Base-by-base conservation (phyloP, 2,888 invertebrate genomes). In the Dryomyza anilis region DNA sequence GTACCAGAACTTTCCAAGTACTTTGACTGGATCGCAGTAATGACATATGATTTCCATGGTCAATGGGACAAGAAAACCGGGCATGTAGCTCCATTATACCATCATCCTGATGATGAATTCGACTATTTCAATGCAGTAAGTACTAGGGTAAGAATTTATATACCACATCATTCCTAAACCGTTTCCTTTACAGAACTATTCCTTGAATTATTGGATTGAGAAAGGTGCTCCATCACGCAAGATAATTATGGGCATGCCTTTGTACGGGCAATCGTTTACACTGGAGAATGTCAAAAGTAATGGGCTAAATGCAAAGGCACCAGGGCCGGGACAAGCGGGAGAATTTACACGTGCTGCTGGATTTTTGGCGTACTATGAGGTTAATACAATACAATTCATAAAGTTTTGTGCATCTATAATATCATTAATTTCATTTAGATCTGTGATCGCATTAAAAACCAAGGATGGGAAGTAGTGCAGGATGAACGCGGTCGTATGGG, bases 61-160 rank as follows among this genome's bases (percentile, higher is more conserved):
- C 94, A 94, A 74, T 95, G 95, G 95, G 95, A 95, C 74, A 93
- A 93, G 78, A 91, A 91, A 79, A 95, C 95, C 1, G 95, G 95
- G 0, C 95, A 95, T 76, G 92, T 95, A 0, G 93, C 95, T 0
- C 95, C 95, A 0, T 81, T 95, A 45, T 94, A 89, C 73, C 87
- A 91, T 75, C 93, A 94, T 78, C 91, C 92, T 2, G 90, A 93
- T 50, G 94, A 94, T 76, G 93, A 92, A 67, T 89, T 87, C 62
- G 87, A 89, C 46, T 93, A 90, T 78, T 95, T 93, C 78, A 95
- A 95, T 83, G 87, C 93, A 48, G 92, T 92, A 85, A 85, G 87
- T 84, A 27, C 10, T 39, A 21, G 23, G 19, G 1, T 2, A 19
- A 14, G 30, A 14, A 39, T 36, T 25, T 43, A 16, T 2, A 23